Conservation (phyloP, 2,888 invertebrate genomes). For the Chrysodeixis includens region DNA sequence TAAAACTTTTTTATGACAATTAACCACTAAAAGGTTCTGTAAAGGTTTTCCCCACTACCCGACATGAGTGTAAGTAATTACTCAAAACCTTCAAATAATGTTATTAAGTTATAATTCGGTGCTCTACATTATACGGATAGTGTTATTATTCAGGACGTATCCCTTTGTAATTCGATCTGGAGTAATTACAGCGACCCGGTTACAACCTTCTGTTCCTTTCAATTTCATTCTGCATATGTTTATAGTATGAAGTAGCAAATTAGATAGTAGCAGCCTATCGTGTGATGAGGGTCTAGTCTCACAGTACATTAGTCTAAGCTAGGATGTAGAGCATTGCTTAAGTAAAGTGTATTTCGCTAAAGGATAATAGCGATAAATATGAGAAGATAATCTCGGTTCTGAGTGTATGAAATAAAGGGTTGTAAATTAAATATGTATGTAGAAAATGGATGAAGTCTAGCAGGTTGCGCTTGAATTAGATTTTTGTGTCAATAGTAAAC, state of each 20-base stretch:
- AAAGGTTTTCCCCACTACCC: neutral
- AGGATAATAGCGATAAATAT: neutral
- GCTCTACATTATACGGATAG: neutral
- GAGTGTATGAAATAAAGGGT: too few species aligned
- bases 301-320: neutral
- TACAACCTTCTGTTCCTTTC: conserved; percentile 14
- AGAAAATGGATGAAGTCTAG: too few species aligned
- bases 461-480: too few species aligned
- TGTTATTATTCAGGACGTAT: conserved; percentile 25
- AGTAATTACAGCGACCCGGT: conserved; percentile 27
- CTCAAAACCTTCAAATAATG: neutral
- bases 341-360: neutral
- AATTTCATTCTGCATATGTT: conserved; percentile 7
- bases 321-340: neutral
- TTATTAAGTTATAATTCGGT: conserved; percentile 28
- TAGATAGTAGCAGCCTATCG: neutral
- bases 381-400: neutral
- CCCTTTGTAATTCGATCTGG: conserved; percentile 39
- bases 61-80: neutral
- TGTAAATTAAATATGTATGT: too few species aligned
- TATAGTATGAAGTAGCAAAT: neutral
- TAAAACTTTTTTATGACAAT: too few species aligned
- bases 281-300: neutral
- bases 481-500: too few species aligned
- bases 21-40: too few species aligned